Percentiles rank a stretch among this genome's conserved stretches.
Conservation (phyloP, 2,888 invertebrate genomes). For the Sminthurides aquaticus region DNA sequence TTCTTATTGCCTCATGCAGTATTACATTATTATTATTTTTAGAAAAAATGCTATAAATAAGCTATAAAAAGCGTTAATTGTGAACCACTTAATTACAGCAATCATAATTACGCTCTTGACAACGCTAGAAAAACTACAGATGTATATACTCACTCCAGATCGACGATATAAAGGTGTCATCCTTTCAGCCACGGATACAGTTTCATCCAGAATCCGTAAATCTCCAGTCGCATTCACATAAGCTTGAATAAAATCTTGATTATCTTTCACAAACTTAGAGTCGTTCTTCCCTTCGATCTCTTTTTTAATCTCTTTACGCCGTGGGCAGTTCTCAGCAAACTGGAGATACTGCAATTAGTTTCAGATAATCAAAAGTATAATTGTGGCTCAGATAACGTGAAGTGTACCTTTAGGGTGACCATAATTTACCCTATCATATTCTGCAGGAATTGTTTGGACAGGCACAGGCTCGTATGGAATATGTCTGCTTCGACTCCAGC, state of each 20-base stretch:
- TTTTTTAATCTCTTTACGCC: neutral
- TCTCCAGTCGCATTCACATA: neutral
- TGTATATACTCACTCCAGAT: no score
- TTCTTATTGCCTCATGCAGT: no score
- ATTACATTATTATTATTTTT: no score
- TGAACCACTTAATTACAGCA: no score
- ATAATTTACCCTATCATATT: slow-evolving; percentile 3
- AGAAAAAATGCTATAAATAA: no score
- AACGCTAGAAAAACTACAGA: no score
- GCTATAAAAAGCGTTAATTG: no score
- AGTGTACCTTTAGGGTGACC: no score
- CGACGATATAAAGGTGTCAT: no score
- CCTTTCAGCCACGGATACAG: neutral
- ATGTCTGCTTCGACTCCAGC: neutral
- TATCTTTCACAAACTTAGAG: neutral
- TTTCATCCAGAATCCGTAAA: neutral
- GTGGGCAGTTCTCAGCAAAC: neutral
- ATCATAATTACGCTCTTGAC: no score
- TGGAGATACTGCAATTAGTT: neutral
- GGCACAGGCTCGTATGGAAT: slow-evolving; percentile 4
- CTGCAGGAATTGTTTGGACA: neutral
- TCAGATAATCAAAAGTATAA: no score
- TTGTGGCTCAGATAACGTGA: no score
- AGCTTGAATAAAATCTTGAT: neutral
- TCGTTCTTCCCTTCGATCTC: neutral